A percentile compares a stretch with the other conserved stretches of the same genome.
phyloP scores from a whole-genome alignment of 2,888 invertebrate species.

The Ommatoiulus sabulosus region DNA sequence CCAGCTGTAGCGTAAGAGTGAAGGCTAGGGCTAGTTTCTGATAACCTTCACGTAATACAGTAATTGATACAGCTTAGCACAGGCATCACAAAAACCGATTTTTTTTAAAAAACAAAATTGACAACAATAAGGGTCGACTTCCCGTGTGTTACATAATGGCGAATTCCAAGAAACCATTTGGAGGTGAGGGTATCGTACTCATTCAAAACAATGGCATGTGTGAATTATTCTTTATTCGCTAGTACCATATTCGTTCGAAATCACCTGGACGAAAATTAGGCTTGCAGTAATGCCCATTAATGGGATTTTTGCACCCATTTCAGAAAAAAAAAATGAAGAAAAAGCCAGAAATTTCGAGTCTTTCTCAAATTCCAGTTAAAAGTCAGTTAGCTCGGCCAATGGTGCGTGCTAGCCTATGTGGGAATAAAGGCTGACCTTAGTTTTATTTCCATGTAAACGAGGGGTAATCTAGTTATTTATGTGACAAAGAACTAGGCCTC shows the following conservation, averaged over 20 bases:
- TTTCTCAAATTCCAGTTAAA: constrained; percentile 9
- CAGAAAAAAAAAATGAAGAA: neutral
- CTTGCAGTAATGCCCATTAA: neutral
- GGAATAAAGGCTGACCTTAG: neutral
- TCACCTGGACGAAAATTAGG: constrained; percentile 36
- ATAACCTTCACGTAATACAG: neutral
- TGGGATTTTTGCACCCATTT: constrained; percentile 24
- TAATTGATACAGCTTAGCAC: neutral
- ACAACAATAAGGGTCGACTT: constrained; percentile 23
- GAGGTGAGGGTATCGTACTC: neutral
- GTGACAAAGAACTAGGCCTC: constrained; percentile 12
- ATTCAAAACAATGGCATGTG: neutral
- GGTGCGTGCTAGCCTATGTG: neutral
- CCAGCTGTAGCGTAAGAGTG: too few relatives aligned
- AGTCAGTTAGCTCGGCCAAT: neutral
- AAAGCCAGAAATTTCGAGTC: neutral
- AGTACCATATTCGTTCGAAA: neutral
- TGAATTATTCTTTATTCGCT: neutral
- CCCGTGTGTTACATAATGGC: neutral
- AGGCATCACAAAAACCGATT: neutral
- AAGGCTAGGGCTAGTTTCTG: neutral
- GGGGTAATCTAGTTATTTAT: constrained; percentile 22
- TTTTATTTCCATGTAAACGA: constrained; percentile 44
- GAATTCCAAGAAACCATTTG: neutral
- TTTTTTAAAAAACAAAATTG: neutral